These are phyloP conservation scores for Oncorhynchus masou DNA, from an alignment of 2,113 vertebrate genomes.

Conservation along the genomic window DNA sequence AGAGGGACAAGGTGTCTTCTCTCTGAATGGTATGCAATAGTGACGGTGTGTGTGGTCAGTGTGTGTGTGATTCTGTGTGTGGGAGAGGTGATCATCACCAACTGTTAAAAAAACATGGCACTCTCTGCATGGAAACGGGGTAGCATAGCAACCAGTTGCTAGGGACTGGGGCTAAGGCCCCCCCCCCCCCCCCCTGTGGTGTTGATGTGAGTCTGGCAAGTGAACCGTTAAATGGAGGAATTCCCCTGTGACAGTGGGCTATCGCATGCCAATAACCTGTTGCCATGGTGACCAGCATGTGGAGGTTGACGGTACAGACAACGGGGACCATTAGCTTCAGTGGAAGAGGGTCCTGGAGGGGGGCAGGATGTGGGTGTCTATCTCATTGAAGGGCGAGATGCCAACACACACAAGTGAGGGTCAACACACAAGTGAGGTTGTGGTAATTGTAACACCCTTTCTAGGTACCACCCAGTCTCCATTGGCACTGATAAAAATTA, in stretches of 20 bases:
- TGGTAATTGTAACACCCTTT: not conserved
- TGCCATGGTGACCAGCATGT: conserved; percentile 29
- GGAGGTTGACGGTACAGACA: conserved; percentile 16
- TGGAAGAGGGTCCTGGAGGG: conserved; percentile 8
- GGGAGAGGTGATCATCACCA: conserved; percentile 19
- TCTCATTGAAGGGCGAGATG: not conserved
- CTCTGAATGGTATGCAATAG: not conserved
- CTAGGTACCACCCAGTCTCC: not conserved
- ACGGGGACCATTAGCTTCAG: not conserved
- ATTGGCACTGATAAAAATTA: not conserved
- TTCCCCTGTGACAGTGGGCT: conserved; percentile 17
- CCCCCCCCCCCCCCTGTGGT: conserved; percentile 7
- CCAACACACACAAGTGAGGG: not conserved
- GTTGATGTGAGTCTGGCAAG: conserved; percentile 8
- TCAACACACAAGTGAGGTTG: not conserved
- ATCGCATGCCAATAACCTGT: conserved; percentile 18
- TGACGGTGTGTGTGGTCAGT: conserved; percentile 7
- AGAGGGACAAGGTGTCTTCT: no score
- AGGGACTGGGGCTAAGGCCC: conserved; percentile 26
- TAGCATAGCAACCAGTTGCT: conserved; percentile 38
- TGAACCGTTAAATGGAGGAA: conserved; percentile 24
- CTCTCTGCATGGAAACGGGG: conserved; percentile 31
- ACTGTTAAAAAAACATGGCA: not conserved
- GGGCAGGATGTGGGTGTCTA: not conserved
- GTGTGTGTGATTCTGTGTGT: conserved; percentile 9